A percentile compares a stretch with the other conserved stretches of the same genome.
Evolutionary conservation across 2,888 invertebrate species (phyloP).

Genomic region (Stenchaetothrips biformis): DNA sequence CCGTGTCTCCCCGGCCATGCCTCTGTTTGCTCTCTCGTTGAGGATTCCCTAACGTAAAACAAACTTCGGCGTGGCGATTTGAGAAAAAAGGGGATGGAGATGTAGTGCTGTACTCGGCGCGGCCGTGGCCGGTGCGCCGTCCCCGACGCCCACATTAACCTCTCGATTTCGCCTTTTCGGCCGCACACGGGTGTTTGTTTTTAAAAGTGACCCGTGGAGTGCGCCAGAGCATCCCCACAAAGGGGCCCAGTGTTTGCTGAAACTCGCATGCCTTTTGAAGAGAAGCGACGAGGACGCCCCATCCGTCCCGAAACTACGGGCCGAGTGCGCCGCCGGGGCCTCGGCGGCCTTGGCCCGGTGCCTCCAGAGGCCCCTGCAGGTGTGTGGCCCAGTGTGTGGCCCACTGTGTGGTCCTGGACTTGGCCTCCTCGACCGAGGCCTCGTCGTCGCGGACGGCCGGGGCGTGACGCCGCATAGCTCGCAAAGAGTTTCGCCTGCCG

Average conservation of each 20-base stretch:
- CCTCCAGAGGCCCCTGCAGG: no score
- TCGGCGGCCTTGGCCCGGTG: no score
- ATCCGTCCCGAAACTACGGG: background rate
- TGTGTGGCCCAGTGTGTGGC: no score
- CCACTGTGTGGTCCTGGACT: background rate
- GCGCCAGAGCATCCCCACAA: slow-evolving; percentile 7
- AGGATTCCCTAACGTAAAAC: background rate
- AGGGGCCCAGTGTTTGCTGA: slow-evolving; percentile 10
- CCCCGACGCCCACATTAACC: background rate
- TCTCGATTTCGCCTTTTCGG: background rate
- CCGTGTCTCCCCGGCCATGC: background rate
- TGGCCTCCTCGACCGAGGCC: background rate
- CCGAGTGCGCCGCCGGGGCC: background rate
- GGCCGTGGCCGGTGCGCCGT: background rate
- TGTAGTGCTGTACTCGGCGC: background rate
- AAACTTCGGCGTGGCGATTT: background rate
- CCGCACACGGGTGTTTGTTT: slow-evolving; percentile 2
- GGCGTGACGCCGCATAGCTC: no score
- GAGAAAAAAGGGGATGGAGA: background rate
- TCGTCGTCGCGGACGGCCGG: no score
- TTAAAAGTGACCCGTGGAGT: slow-evolving; percentile 6
- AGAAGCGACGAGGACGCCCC: background rate
- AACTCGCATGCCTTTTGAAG: slow-evolving; percentile 20
- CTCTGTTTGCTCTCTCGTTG: background rate
- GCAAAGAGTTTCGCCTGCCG: no score